Percentiles rank a stretch among this genome's conserved stretches.
phyloP scores from a whole-genome alignment of 2,797 vertebrate genomes.

The Pseudomugil gertrudae region DNA sequence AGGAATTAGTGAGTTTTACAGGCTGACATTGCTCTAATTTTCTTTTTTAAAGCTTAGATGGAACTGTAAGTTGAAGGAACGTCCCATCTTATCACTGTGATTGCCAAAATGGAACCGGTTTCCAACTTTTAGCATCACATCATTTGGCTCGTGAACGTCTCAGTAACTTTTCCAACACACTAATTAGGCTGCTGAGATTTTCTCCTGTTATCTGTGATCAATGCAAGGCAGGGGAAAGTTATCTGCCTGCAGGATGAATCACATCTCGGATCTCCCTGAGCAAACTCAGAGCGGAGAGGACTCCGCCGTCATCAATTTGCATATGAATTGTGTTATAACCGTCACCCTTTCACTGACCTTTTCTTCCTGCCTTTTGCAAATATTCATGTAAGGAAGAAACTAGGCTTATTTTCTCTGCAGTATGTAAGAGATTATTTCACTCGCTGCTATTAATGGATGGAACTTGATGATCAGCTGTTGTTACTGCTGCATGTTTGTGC shows the following conservation, averaged over 20 bases:
- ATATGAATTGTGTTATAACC: constrained; percentile 49
- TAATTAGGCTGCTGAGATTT: constrained; percentile 25
- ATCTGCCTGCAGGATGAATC: constrained; percentile 39
- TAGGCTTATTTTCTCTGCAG: constrained; percentile 28
- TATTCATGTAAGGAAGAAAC: constrained; percentile 51
- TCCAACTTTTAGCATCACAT: neutral
- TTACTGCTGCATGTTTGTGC: neutral
- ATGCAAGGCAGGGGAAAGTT: constrained; percentile 12
- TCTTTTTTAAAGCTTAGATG: neutral
- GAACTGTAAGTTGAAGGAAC: neutral
- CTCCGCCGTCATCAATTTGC: constrained; percentile 39
- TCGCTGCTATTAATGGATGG: constrained; percentile 3
- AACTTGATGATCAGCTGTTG: constrained; percentile 11
- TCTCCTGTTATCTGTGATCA: constrained; percentile 27
- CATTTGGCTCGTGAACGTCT: neutral
- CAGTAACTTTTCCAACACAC: constrained; percentile 12
- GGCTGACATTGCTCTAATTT: neutral
- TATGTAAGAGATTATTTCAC: constrained; percentile 14
- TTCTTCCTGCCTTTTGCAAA: constrained; percentile 37
- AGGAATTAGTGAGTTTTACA: neutral
- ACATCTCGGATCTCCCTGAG: constrained; percentile 28
- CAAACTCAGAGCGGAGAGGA: constrained; percentile 30
- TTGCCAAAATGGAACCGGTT: neutral
- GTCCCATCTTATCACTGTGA: neutral
- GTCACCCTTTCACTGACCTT: constrained; percentile 55